A percentile compares a stretch with the other conserved stretches of the same genome.
Evolutionary conservation across 2,888 invertebrate species (phyloP).

Genomic region (Mythimna pallens): DNA sequence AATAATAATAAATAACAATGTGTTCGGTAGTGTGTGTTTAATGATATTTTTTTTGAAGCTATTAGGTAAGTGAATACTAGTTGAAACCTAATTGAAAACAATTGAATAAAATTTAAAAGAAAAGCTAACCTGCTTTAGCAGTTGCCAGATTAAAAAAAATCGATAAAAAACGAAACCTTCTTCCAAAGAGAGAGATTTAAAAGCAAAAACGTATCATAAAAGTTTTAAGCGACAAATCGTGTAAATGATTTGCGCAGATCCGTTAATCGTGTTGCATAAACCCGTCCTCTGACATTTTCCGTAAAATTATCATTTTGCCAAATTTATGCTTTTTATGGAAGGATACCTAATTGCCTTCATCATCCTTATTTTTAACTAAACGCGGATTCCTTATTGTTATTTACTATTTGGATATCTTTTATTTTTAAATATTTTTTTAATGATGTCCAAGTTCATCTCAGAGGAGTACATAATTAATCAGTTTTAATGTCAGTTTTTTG

Average conservation of each 20-base stretch:
- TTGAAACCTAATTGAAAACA: not conserved
- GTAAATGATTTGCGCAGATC: conserved; percentile 58
- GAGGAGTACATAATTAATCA: conserved; percentile 14
- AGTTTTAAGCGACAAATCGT: conserved; percentile 69
- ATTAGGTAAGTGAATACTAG: not conserved
- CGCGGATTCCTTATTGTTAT: conserved; percentile 5
- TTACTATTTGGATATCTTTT: not conserved
- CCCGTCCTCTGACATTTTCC: conserved; percentile 55
- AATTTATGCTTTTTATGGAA: conserved; percentile 8
- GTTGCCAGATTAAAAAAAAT: not conserved
- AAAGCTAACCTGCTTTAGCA: not conserved
- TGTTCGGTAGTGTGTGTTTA: not conserved
- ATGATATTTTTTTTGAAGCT: not conserved
- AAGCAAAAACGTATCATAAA: conserved; percentile 56
- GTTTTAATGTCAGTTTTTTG: conserved; percentile 12
- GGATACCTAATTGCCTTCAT: conserved; percentile 24
- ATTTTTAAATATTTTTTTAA: not conserved
- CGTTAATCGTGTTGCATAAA: conserved; percentile 58
- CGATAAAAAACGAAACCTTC: not conserved
- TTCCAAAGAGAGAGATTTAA: conserved; percentile 22
- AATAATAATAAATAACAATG: not conserved
- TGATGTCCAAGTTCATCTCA: conserved; percentile 13
- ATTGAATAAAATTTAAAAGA: not conserved
- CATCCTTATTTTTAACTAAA: conserved; percentile 7
- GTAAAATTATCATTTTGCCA: conserved; percentile 29